Evolutionary conservation across 2,113 vertebrate species (phyloP).

Genomic region (Trogon melanurus): DNA sequence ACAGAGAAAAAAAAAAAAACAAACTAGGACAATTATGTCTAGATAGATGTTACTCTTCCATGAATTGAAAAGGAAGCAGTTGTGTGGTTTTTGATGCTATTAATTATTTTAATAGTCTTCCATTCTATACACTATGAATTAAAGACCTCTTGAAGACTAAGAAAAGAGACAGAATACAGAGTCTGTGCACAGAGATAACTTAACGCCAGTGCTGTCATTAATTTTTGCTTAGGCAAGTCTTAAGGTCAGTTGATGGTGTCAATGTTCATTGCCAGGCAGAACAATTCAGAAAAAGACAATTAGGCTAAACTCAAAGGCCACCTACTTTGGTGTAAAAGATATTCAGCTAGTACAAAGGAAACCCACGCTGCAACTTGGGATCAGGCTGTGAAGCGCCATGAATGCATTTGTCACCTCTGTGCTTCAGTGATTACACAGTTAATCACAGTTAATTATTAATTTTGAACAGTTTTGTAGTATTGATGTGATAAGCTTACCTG

Average conservation of each 20-base stretch:
- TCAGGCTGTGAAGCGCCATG: background rate
- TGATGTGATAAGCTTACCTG: background rate
- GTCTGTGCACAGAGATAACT: background rate
- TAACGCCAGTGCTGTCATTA: background rate
- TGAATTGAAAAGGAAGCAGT: background rate
- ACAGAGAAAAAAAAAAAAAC: background rate
- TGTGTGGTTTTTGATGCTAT: background rate
- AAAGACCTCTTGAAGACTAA: background rate
- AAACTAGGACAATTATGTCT: background rate
- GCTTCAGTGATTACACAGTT: background rate
- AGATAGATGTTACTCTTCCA: background rate
- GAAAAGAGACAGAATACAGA: background rate
- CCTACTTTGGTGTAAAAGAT: background rate
- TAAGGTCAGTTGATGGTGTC: fast-evolving
- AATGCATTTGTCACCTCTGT: background rate
- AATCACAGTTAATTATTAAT: background rate
- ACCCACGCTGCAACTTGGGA: background rate
- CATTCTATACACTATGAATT: background rate
- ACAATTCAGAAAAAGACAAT: background rate
- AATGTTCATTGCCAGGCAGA: background rate
- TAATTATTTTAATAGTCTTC: background rate
- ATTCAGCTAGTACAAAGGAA: background rate
- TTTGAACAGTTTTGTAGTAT: background rate
- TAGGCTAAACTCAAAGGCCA: background rate
- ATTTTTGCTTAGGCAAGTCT: background rate